phyloP scores from a whole-genome alignment of 2,113 vertebrate species.

The Upupa epops region DNA sequence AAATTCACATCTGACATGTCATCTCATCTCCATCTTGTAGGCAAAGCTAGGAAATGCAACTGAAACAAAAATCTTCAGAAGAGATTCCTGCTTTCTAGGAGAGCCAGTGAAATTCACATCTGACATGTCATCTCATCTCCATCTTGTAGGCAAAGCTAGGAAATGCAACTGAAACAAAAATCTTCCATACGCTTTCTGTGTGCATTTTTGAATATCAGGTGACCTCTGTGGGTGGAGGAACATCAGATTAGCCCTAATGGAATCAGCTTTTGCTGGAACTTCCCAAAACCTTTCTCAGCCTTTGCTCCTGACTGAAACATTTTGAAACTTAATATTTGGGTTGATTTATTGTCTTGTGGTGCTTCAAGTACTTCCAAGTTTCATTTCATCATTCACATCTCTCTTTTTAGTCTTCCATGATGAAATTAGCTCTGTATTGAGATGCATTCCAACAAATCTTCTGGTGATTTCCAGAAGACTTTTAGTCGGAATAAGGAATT shows the following conservation, averaged over 20 bases:
- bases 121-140: background rate
- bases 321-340: background rate
- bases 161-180: conserved; percentile 55
- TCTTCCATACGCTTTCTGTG: conserved; percentile 44
- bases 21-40: background rate
- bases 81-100: background rate
- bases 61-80: conserved; percentile 54
- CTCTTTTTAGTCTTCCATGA: background rate
- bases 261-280: conserved; percentile 67
- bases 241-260: conserved; percentile 52
- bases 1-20: background rate
- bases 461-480: conserved; percentile 20
- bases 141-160: background rate
- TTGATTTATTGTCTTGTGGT: background rate
- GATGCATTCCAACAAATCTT: background rate
- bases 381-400: conserved; percentile 25
- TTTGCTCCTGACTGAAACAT: conserved; percentile 25
- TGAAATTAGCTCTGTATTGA: background rate
- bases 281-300: conserved; percentile 61
- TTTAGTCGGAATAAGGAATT: conserved; percentile 3
- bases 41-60: conserved; percentile 6
- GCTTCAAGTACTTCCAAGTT: conserved; percentile 19
- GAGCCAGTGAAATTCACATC: background rate
- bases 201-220: conserved; percentile 55
- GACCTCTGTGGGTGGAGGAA: conserved; percentile 67